Percentiles rank a stretch among this genome's conserved stretches.
These are phyloP conservation scores for Cheilosia pagana DNA, from an alignment of 2,888 invertebrate species.

Conservation along the genomic window DNA sequence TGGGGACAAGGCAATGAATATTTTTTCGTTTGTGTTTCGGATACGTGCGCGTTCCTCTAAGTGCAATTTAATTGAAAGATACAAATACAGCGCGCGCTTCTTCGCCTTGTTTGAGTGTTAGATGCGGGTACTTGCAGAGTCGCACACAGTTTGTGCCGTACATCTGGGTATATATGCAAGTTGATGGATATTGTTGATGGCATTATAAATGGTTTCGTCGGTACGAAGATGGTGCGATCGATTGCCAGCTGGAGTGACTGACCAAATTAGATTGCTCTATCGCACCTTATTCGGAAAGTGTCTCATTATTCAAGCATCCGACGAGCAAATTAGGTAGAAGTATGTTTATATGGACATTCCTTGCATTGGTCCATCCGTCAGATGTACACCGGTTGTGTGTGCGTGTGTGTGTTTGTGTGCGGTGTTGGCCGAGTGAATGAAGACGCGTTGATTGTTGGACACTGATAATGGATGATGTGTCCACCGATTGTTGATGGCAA, in stretches of 20 bases:
- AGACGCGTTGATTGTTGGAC: constrained; percentile 67
- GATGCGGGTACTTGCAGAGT: constrained; percentile 44
- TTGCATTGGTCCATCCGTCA: constrained; percentile 57
- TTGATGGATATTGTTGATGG: constrained; percentile 74
- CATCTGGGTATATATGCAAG: constrained; percentile 22
- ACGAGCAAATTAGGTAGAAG: constrained; percentile 74
- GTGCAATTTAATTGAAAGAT: constrained; percentile 73
- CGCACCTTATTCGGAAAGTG: constrained; percentile 73
- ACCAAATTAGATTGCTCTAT: constrained; percentile 73
- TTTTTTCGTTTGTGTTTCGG: neutral
- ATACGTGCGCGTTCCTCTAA: constrained; percentile 44
- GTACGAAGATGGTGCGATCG: constrained; percentile 73
- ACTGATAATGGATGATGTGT: constrained; percentile 66
- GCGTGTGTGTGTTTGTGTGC: neutral
- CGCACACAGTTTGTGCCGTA: neutral
- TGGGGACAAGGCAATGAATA: constrained; percentile 58
- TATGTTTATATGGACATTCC: constrained; percentile 74
- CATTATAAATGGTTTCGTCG: constrained; percentile 74
- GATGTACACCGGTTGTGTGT: constrained; percentile 7
- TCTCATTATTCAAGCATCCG: constrained; percentile 75
- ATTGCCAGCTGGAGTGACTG: constrained; percentile 56
- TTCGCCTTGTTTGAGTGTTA: constrained; percentile 65
- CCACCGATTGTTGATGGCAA: constrained; percentile 10
- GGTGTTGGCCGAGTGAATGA: constrained; percentile 38
- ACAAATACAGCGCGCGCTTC: constrained; percentile 61